Evolutionary conservation across 2,113 vertebrate genomes (phyloP), one percentile per base, ranked within the genome.

Genomic region (Baryphthengus martii): DNA sequence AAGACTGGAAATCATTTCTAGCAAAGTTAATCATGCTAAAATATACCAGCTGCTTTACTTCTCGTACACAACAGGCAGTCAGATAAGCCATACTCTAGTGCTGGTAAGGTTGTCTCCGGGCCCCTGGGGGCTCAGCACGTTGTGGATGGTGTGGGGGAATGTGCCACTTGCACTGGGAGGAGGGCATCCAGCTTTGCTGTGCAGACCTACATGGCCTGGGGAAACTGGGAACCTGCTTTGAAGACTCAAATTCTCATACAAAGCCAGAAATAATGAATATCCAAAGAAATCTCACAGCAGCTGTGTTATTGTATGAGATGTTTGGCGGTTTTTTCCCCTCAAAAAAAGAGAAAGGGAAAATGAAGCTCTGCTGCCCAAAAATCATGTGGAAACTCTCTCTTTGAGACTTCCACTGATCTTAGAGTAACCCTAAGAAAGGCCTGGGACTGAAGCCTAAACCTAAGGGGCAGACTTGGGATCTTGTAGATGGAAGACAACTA

Each of bases 1-100:
- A 91, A 74, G 63, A 71, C 31, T 67, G 78, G 44, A 83, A 96
- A 80, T 88, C 0, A 80, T 94, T 93, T 93, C 78, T 81, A 91
- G 16, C 14, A 19, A 79, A 93, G 74, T 89, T 90, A 96, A 90
- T 91, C 33, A 73, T 83, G 56, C 78, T 95, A 88, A 94, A 96
- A 86, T n/a, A 63, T 44, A 92, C 85, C 78, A 88, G 47, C 59
- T 93, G 85, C 85, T 94, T 88, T 68, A 55, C 20, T 73, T 66
- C 42, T 87, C 67, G 39, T 67, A 35, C 33, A 70, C 17, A 82
- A 53, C 58, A 58, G 52, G 52, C 68, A 85, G 58, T 10, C 81
- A 85, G 58, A 72, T 42, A 66, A 93, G 33, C 33, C 59, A 63
- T 50, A 52, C 39, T 39, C 67, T 65, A n/a, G 39, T 53, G 37